Conservation (phyloP, 2,113 vertebrate genomes). For the Bostrychus sinensis region DNA sequence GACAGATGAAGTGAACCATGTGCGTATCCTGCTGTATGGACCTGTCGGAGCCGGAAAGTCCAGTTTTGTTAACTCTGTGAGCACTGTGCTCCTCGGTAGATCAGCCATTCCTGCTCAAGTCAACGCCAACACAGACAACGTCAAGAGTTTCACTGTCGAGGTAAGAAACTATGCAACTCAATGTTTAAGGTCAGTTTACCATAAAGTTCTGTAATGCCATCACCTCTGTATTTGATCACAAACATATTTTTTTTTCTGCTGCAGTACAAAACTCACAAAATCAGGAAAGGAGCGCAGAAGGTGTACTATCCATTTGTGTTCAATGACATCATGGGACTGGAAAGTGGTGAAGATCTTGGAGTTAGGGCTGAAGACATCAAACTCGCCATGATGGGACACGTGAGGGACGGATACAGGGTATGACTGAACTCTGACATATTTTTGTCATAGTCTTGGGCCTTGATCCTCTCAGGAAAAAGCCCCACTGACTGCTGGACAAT, state of each 20-base stretch:
- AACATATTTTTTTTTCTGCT: no score
- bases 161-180: no score
- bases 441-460: no score
- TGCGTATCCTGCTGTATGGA: conserved; percentile 5
- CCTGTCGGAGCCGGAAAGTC: conserved; percentile 7
- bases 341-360: background rate
- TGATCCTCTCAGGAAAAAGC: no score
- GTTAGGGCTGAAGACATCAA: conserved; percentile 6
- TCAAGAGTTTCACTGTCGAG: conserved; percentile 1
- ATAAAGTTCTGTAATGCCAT: no score
- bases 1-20: background rate
- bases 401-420: conserved; percentile 3
- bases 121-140: background rate
- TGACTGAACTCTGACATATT: background rate
- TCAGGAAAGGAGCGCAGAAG: background rate
- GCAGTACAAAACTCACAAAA: conserved; percentile 4
- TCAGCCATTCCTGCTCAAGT: background rate
- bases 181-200: no score
- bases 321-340: conserved; percentile 7
- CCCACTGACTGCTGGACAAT: no score
- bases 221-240: no score
- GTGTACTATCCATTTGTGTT: conserved; percentile 7
- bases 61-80: conserved; percentile 5
- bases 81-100: background rate
- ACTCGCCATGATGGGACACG: conserved; percentile 1